Evolutionary conservation across 2,797 vertebrate species (phyloP).

Genomic region (Bovichtus diacanthus): DNA sequence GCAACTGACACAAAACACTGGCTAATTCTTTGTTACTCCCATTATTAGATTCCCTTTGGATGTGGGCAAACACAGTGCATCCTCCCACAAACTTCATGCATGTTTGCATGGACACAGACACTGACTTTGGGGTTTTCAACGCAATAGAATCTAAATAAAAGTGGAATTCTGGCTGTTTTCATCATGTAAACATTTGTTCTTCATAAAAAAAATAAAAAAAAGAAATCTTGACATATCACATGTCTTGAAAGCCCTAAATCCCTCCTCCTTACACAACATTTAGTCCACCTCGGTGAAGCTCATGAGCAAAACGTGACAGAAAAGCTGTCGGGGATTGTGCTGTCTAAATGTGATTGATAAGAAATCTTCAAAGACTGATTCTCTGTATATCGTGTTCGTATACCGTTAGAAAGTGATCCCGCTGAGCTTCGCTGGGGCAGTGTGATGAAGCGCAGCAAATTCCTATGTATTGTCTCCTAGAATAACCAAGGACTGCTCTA

Average conservation of each 20-base stretch:
- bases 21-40: conserved; percentile 46
- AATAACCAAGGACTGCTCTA: conserved; percentile 1
- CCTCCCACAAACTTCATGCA: conserved; percentile 9
- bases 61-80: conserved; percentile 8
- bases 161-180: neutral
- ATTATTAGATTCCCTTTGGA: conserved; percentile 57
- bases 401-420: conserved; percentile 12
- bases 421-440: neutral
- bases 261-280: conserved; percentile 6
- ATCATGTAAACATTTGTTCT: conserved; percentile 6
- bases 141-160: neutral
- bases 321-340: conserved; percentile 33
- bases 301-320: conserved; percentile 38
- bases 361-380: conserved; percentile 30
- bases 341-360: conserved; percentile 29
- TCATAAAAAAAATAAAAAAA: neutral
- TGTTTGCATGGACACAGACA: neutral
- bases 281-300: conserved; percentile 22
- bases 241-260: conserved; percentile 22
- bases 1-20: conserved; percentile 71
- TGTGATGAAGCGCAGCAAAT: conserved; percentile 4
- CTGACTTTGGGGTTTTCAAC: neutral
- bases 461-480: neutral
- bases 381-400: conserved; percentile 4
- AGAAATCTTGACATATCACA: conserved; percentile 4